A percentile compares a stretch with the other conserved stretches of the same genome.
Evolutionary conservation across 2,888 invertebrate genomes (phyloP).

Genomic region (Acronicta psi): DNA sequence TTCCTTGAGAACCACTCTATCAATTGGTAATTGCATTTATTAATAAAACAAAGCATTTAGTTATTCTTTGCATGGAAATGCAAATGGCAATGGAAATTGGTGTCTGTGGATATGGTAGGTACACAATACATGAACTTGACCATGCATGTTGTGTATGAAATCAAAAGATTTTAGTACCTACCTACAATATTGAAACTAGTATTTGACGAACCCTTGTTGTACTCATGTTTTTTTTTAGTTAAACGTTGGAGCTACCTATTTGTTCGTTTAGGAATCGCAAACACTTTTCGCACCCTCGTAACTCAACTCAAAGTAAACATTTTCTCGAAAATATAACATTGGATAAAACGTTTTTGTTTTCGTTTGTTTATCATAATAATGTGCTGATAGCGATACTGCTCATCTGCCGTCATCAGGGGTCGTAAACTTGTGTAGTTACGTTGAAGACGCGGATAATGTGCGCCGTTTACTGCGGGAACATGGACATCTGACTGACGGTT

Average conservation of each 20-base stretch:
- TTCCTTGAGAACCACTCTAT: too few species aligned
- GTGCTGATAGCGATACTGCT: conserved; percentile 21
- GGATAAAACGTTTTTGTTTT: conserved; percentile 31
- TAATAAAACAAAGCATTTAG: too few species aligned
- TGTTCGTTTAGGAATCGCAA: conserved; percentile 13
- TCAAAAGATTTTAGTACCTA: too few species aligned
- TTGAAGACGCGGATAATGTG: conserved; percentile 37
- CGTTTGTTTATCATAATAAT: conserved; percentile 28
- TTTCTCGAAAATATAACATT: conserved; percentile 2
- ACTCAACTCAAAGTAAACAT: conserved; percentile 13
- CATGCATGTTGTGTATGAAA: too few species aligned
- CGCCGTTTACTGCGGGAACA: conserved; percentile 32
- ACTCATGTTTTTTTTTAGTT: too few species aligned
- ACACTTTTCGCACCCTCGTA: conserved; percentile 10
- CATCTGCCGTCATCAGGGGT: conserved; percentile 20
- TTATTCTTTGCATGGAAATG: too few species aligned
- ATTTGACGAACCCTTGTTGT: too few species aligned
- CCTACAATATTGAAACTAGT: too few species aligned
- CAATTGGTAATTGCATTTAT: too few species aligned
- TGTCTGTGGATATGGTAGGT: too few species aligned
- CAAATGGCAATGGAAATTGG: too few species aligned
- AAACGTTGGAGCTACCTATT: neutral
- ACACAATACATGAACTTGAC: too few species aligned
- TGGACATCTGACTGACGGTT: conserved; percentile 23
- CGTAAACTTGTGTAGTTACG: conserved; percentile 38